Conservation (phyloP, 2,113 vertebrate species). For the Leptosomus discolor region DNA sequence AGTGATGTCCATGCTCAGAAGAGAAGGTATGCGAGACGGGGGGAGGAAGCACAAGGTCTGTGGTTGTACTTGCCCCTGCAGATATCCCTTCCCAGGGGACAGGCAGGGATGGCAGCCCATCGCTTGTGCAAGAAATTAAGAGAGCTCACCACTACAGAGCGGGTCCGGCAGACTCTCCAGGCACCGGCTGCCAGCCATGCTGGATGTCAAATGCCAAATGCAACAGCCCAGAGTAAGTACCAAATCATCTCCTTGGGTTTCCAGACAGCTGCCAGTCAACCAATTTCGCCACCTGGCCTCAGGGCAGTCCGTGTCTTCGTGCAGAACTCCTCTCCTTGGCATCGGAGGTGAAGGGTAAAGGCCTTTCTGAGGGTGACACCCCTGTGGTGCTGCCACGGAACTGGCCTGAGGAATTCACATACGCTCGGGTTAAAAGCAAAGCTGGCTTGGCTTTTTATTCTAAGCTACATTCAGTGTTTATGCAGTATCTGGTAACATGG, state of each 20-base stretch:
- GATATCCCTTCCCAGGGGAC: background rate
- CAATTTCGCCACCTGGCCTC: background rate
- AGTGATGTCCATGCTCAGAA: background rate
- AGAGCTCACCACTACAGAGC: background rate
- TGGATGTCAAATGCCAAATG: accelerated
- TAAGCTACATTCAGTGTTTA: background rate
- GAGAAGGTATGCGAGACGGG: background rate
- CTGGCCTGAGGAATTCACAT: background rate
- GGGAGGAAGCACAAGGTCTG: background rate
- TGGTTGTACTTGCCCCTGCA: background rate
- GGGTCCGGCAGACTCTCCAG: background rate
- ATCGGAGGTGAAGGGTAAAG: background rate
- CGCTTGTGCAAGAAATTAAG: accelerated
- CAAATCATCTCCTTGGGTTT: accelerated
- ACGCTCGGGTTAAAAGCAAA: background rate
- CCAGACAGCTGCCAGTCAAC: background rate
- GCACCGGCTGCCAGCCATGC: background rate
- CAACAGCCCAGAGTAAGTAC: background rate
- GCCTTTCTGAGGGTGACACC: background rate
- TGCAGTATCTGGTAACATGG: background rate
- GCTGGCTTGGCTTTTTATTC: background rate
- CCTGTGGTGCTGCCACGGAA: accelerated
- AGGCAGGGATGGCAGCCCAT: background rate
- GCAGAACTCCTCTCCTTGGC: background rate
- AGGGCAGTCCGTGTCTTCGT: accelerated